Evolutionary conservation across 2,797 vertebrate species (phyloP).

Genomic region (Amazona ochrocephala): DNA sequence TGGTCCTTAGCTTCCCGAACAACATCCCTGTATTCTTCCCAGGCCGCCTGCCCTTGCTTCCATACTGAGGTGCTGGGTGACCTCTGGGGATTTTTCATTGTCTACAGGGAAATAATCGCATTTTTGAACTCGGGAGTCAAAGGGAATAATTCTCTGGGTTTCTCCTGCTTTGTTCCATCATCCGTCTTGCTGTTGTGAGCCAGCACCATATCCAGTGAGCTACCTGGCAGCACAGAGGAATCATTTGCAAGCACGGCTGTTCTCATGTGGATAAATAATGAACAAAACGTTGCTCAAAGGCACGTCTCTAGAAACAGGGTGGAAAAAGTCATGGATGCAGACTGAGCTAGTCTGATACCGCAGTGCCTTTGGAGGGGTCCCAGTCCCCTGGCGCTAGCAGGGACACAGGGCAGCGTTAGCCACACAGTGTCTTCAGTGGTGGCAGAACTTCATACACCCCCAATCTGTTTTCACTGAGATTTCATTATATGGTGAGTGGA

Average conservation of each 20-base stretch:
- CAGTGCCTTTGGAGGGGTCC: background rate
- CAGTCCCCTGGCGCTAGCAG: background rate
- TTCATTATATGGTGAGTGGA: background rate
- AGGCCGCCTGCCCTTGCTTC: too few relatives aligned
- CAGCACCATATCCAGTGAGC: background rate
- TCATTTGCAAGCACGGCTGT: background rate
- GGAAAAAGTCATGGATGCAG: accelerated
- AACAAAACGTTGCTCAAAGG: background rate
- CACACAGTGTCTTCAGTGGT: accelerated
- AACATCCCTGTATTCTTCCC: too few relatives aligned
- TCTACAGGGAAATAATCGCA: background rate
- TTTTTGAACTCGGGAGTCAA: background rate
- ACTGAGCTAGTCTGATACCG: background rate
- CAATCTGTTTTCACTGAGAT: background rate
- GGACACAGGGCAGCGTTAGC: background rate
- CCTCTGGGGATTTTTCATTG: background rate
- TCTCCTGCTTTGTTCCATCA: background rate
- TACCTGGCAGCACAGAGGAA: background rate
- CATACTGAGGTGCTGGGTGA: background rate
- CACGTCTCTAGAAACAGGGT: background rate
- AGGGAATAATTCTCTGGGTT: background rate
- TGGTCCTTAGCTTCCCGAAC: too few relatives aligned
- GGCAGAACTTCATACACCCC: background rate
- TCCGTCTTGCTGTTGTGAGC: background rate
- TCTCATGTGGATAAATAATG: background rate